Evolutionary conservation across 2,797 vertebrate species (phyloP), one percentile per base, ranked within the genome.

Genomic region (Carapus acus): DNA sequence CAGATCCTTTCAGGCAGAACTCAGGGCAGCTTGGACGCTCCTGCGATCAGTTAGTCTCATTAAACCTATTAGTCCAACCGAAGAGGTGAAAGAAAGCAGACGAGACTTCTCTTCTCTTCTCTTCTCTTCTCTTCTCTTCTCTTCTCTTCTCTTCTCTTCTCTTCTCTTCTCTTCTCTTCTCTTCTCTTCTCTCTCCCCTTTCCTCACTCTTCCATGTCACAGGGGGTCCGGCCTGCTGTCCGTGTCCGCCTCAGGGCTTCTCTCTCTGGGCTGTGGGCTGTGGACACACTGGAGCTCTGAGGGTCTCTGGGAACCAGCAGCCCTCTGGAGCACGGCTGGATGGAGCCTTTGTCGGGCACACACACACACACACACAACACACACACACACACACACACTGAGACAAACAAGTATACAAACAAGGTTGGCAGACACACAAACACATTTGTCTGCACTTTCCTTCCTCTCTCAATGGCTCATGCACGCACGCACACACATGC

Each of bases 251-350:
- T 53, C 19, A 1, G 49, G 38, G 56, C 60, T 67, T 62, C 58
- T 74, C 67, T 29, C 31, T 74, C 66, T 49, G 77, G 74, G 74
- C 55, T 60, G 41, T 29, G 29, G 54, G 58, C 45, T 8, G 73
- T 46, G 17, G 41, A 69, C 60, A 57, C 62, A 67, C 73, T 80
- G 75, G 60, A 76, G 63, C 60, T 76, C 49, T 68, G 70, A 69
- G 74, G 66, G 61, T 74, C 74, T 79, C 70, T 83, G 80, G 76
- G 82, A 81, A 85, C 67, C 8, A 57, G 74, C 74, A 75, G 81
- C 73, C 49, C 78, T 78, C 74, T 70, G 71, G 72, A 71, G 67
- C 73, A 78, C 62, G 80, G 82, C 78, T 85, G 80, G 80, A 73
- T 83, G 82, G 73, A 81, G 75, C 70, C 49, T 80, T 80, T 85